phyloP scores from a whole-genome alignment of 2,113 vertebrate genomes.

The Myotis lucifugus region DNA sequence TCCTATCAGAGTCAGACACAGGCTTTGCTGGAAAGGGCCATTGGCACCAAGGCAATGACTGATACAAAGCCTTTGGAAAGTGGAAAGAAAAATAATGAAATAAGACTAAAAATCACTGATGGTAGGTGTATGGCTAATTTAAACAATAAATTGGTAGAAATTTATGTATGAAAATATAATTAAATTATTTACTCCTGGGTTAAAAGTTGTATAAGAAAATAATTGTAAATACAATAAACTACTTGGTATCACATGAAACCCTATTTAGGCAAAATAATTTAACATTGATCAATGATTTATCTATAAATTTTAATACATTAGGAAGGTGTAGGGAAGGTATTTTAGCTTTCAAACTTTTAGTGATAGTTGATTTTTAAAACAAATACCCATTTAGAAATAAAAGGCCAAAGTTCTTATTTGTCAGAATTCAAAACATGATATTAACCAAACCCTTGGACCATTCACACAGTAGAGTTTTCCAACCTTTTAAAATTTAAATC shows the following conservation, averaged over 20 bases:
- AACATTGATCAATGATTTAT: neutral
- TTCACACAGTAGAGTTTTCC: neutral
- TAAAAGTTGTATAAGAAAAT: neutral
- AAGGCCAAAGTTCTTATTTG: neutral
- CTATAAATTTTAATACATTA: neutral
- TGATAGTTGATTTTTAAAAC: neutral
- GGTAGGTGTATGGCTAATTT: neutral
- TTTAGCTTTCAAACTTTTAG: neutral
- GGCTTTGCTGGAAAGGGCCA: neutral
- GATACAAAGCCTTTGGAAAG: neutral
- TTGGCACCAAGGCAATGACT: neutral
- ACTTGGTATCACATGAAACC: neutral
- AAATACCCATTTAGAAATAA: neutral
- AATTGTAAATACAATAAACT: neutral
- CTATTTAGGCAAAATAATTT: neutral
- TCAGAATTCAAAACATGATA: neutral
- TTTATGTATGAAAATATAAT: neutral
- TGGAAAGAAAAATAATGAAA: neutral
- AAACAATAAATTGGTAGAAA: neutral
- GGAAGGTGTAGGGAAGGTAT: neutral
- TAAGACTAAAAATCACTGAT: neutral
- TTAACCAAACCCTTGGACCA: neutral
- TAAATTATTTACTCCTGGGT: neutral
- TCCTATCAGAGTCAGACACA: neutral
- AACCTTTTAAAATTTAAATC: neutral